Percentiles rank a stretch among this genome's conserved stretches.
phyloP scores from a whole-genome alignment of 2,888 invertebrate species.

The Drosophila diplacantha region DNA sequence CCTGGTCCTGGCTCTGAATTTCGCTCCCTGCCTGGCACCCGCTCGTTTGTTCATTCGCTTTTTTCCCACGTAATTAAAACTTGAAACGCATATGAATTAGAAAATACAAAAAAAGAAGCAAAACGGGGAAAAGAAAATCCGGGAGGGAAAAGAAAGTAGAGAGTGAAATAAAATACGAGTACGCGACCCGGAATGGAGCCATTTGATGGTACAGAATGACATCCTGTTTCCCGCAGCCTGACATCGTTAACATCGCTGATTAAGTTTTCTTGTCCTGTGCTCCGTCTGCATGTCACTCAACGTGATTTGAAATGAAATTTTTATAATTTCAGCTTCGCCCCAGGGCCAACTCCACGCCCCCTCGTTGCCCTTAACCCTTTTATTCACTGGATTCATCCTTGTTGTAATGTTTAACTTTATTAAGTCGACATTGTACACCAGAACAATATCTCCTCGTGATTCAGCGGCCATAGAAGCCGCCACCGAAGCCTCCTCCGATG shows the following conservation, averaged over 20 bases:
- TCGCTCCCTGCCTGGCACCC: constrained; percentile 25
- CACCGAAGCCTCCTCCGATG: background rate
- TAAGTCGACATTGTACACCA: constrained; percentile 20
- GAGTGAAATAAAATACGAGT: constrained; percentile 48
- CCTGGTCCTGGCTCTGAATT: constrained; percentile 21
- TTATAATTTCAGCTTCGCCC: constrained; percentile 39
- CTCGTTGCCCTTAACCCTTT: constrained; percentile 17
- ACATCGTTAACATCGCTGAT: constrained; percentile 75
- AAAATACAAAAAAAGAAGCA: constrained; percentile 48
- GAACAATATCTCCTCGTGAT: background rate
- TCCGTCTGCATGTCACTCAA: constrained; percentile 62
- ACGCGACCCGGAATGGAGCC: constrained; percentile 55
- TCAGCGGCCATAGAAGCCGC: constrained; percentile 14
- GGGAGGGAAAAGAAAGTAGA: constrained; percentile 22
- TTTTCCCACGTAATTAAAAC: constrained; percentile 76
- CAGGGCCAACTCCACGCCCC: constrained; percentile 2
- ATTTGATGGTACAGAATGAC: constrained; percentile 53
- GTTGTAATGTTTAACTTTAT: constrained; percentile 39
- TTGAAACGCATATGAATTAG: constrained; percentile 77
- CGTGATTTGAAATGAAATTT: constrained; percentile 70
- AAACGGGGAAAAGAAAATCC: constrained; percentile 14
- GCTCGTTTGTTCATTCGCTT: constrained; percentile 40
- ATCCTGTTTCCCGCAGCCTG: constrained; percentile 54
- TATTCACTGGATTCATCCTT: constrained; percentile 10
- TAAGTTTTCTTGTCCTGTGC: constrained; percentile 73